These are phyloP conservation scores for Takifugu rubripes DNA, from an alignment of 2,797 vertebrate genomes.

Conservation along the genomic window DNA sequence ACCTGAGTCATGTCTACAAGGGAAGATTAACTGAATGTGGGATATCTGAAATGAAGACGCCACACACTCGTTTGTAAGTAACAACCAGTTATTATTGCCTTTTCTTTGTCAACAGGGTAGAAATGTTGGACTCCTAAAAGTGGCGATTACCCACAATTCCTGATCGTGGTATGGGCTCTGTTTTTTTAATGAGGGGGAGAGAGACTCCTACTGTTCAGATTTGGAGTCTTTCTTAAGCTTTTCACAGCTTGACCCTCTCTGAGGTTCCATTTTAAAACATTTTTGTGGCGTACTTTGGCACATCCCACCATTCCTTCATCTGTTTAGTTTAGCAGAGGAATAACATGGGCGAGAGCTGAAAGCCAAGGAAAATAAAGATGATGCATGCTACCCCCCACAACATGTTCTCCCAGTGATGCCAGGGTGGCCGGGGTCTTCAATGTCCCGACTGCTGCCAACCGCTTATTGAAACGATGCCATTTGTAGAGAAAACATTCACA, in stretches of 20 bases:
- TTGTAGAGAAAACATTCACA: constrained; percentile 1
- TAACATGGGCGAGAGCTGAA: constrained; percentile 59
- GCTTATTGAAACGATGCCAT: constrained; percentile 13
- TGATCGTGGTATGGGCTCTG: not conserved
- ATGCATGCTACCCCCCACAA: constrained; percentile 62
- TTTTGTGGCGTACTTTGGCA: constrained; percentile 74
- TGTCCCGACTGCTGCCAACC: constrained; percentile 62
- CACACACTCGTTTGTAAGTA: constrained; percentile 16
- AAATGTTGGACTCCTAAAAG: not conserved
- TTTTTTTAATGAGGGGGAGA: not conserved
- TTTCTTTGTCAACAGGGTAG: not conserved
- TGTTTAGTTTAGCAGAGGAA: constrained; percentile 77
- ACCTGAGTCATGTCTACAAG: not conserved
- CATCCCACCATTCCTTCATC: constrained; percentile 64
- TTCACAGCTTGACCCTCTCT: constrained; percentile 41
- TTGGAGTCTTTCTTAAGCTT: constrained; percentile 39
- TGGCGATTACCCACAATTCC: not conserved
- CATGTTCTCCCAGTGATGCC: constrained; percentile 77
- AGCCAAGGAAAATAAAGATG: constrained; percentile 78
- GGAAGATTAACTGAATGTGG: not conserved
- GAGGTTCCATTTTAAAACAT: constrained; percentile 59
- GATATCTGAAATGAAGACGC: constrained; percentile 6
- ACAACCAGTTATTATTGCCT: not conserved
- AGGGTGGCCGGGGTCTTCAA: constrained; percentile 68
- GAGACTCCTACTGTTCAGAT: constrained; percentile 19